Evolutionary conservation across 1,140 invertebrate species (phyloP).

Genomic region (Dicyema japonicum): DNA sequence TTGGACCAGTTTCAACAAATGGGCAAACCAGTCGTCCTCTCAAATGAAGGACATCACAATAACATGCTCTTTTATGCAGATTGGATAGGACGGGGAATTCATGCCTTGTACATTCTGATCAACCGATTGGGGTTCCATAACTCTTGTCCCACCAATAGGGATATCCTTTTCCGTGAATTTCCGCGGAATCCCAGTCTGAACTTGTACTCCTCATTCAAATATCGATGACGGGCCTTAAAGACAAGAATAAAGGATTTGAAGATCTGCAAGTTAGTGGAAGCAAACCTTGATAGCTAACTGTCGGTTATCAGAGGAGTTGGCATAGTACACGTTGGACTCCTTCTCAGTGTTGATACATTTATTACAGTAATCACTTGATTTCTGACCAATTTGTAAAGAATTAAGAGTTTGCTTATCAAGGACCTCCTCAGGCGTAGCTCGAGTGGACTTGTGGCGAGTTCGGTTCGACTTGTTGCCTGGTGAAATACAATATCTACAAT

Average conservation of each 20-base stretch:
- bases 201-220: slow-evolving; percentile 65
- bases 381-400: slow-evolving; percentile 63
- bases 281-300: slow-evolving; percentile 43
- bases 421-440: slow-evolving; percentile 75
- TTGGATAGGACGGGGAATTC: slow-evolving; percentile 46
- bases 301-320: slow-evolving; percentile 26
- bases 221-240: slow-evolving; percentile 84
- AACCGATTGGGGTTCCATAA: slow-evolving; percentile 51
- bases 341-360: slow-evolving; percentile 63
- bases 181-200: slow-evolving; percentile 60
- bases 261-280: slow-evolving; percentile 22
- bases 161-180: slow-evolving; percentile 84
- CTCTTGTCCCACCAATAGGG: slow-evolving; percentile 88
- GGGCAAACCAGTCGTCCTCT: slow-evolving; percentile 23
- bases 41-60: slow-evolving; percentile 77
- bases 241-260: slow-evolving; percentile 82
- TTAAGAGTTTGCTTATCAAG: slow-evolving; percentile 75
- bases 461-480: too few relatives aligned
- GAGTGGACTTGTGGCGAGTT: slow-evolving; percentile 78
- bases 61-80: slow-evolving; percentile 53
- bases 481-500: too few relatives aligned
- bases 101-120: slow-evolving; percentile 29
- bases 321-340: slow-evolving; percentile 92
- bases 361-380: slow-evolving; percentile 35
- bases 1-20: slow-evolving; percentile 17